phyloP scores from a whole-genome alignment of 2,113 vertebrate genomes.

The Melierax canorus region DNA sequence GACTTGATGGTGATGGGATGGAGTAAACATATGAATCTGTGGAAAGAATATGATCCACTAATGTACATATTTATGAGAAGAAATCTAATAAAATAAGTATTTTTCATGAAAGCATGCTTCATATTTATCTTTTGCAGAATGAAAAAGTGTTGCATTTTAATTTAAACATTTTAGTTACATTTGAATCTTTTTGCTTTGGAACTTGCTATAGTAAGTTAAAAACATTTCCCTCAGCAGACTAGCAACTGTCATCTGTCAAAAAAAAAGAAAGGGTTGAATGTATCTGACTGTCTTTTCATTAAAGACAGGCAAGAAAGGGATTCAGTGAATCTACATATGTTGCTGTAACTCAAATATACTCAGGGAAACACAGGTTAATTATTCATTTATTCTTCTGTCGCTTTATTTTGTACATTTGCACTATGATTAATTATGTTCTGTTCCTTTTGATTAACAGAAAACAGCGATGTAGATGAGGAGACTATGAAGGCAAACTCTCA shows the following conservation, averaged over 20 bases:
- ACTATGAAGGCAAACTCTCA: conserved; percentile 77
- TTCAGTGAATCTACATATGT: not conserved
- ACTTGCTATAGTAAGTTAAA: not conserved
- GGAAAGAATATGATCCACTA: not conserved
- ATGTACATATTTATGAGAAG: not conserved
- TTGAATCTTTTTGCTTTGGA: not conserved
- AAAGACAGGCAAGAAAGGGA: not conserved
- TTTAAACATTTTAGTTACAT: not conserved
- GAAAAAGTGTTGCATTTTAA: not conserved
- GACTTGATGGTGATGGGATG: not conserved
- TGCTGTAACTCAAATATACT: not conserved
- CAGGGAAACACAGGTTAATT: conserved; percentile 22
- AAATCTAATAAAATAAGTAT: not conserved
- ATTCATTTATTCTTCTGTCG: not conserved
- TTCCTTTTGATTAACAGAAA: conserved; percentile 66
- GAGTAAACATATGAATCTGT: not conserved
- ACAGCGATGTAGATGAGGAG: conserved; percentile 74
- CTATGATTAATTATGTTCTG: conserved; percentile 9
- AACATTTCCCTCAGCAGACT: not conserved
- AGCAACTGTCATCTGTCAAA: not conserved
- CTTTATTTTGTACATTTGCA: not conserved
- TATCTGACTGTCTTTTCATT: not conserved
- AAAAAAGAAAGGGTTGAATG: not conserved
- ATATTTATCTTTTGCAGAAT: not conserved
- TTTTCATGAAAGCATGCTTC: not conserved